Evolutionary conservation across 64 coral and sea anemone species (phyloP).

Genomic region (Actinia tenebrosa): DNA sequence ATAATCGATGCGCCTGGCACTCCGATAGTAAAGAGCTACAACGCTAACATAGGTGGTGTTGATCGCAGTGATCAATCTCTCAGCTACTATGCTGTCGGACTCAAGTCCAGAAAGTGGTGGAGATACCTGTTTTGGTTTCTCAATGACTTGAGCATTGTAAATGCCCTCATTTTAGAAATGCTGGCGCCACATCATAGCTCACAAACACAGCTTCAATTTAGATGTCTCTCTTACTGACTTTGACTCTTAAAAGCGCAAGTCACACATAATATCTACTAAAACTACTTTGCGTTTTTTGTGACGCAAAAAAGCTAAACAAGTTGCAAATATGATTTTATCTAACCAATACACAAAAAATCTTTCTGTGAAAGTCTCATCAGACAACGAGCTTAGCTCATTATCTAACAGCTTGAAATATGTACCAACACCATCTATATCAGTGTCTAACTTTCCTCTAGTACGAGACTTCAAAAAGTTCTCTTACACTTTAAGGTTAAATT

Average conservation of each 20-base stretch:
- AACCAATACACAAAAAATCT: slow-evolving; percentile 26
- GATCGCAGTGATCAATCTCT: slow-evolving; percentile 30
- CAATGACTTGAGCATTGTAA: neutral
- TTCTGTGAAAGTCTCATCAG: slow-evolving; percentile 46
- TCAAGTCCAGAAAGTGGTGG: neutral
- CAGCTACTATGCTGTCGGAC: slow-evolving; percentile 20
- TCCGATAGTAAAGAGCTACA: slow-evolving; percentile 31
- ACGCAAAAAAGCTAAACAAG: neutral
- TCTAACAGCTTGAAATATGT: slow-evolving; percentile 54
- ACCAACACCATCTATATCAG: slow-evolving; percentile 18
- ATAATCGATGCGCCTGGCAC: slow-evolving; percentile 25
- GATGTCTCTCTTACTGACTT: neutral
- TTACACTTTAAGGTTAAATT: slow-evolving; percentile 35
- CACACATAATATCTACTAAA: neutral
- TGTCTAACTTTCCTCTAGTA: slow-evolving; percentile 27
- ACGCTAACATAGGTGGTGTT: slow-evolving; percentile 43
- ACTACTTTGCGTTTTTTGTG: neutral
- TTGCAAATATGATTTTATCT: neutral
- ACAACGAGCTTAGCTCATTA: slow-evolving; percentile 46
- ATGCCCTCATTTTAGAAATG: slow-evolving; percentile 18
- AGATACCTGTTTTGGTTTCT: too few relatives aligned
- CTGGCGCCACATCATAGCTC: neutral
- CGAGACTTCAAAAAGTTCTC: slow-evolving; percentile 47
- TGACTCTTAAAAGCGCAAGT: neutral
- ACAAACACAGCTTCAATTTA: slow-evolving; percentile 20